phyloP scores from a whole-genome alignment of 2,113 vertebrate genomes.

The Steatornis caripensis region DNA sequence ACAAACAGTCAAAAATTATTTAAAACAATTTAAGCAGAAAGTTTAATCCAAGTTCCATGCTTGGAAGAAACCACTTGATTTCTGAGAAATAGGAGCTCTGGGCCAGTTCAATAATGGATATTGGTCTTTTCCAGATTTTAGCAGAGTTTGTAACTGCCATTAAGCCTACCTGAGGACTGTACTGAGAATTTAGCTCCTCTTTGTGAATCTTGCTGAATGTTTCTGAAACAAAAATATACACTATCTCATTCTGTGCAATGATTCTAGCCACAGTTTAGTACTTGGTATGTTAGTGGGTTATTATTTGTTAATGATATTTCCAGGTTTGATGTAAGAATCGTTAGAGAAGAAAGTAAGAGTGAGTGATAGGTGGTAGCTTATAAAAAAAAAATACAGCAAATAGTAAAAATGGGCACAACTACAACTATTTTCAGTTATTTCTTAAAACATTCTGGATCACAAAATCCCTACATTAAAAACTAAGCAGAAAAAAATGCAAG shows the following conservation, averaged over 20 bases:
- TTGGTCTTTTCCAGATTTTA: conserved; percentile 31
- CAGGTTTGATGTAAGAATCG: not conserved
- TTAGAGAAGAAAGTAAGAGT: not conserved
- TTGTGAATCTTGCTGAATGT: not conserved
- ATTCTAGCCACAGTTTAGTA: not conserved
- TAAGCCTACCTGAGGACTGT: conserved; percentile 10
- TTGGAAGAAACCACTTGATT: conserved; percentile 36
- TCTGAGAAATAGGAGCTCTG: conserved; percentile 51
- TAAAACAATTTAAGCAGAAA: conserved; percentile 11
- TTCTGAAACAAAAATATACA: not conserved
- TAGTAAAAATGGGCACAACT: not conserved
- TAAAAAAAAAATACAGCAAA: not conserved
- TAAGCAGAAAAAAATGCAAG: not conserved
- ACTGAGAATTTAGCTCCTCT: not conserved
- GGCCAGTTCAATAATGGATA: conserved; percentile 26
- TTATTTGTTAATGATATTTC: not conserved
- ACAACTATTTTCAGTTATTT: not conserved
- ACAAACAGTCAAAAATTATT: conserved; percentile 10
- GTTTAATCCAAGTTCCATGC: conserved; percentile 17
- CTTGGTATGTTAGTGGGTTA: not conserved
- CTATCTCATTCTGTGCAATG: not conserved
- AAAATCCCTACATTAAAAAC: not conserved
- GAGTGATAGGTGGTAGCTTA: not conserved
- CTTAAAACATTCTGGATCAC: not conserved
- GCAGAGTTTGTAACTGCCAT: not conserved